Evolutionary conservation across 2,888 invertebrate genomes (phyloP).

Genomic region (Nomada hirtipes): DNA sequence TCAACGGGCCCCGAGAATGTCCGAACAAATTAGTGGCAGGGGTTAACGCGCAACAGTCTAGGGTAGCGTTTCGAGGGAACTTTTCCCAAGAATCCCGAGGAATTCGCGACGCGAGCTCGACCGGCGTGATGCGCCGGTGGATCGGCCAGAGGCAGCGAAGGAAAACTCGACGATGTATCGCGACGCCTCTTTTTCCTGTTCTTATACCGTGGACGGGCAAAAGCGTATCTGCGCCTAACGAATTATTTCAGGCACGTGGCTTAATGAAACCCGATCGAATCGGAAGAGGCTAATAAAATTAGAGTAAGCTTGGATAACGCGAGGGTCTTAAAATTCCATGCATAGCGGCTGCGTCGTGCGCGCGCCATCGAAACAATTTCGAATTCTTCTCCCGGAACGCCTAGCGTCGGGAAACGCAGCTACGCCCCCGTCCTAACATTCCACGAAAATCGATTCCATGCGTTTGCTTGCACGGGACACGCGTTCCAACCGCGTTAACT

Average conservation of each 20-base stretch:
- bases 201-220: constrained; percentile 7
- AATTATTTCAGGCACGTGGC: constrained; percentile 62
- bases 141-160: constrained; percentile 8
- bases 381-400: constrained; percentile 63
- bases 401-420: constrained; percentile 46
- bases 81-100: constrained; percentile 49
- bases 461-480: constrained; percentile 32
- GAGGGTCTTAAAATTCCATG: constrained; percentile 64
- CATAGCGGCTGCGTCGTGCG: constrained; percentile 55
- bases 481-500: constrained; percentile 53
- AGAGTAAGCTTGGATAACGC: constrained; percentile 49
- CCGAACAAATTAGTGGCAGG: constrained; percentile 79
- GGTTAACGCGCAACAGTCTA: constrained; percentile 70
- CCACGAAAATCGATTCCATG: constrained; percentile 63
- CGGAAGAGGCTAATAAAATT: constrained; percentile 58
- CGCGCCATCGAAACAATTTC: constrained; percentile 65
- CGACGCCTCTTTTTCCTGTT: constrained; percentile 28
- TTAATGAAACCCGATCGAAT: constrained; percentile 65
- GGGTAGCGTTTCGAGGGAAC: constrained; percentile 45
- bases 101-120: constrained; percentile 54
- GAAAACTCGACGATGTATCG: not conserved
- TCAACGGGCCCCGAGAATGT: constrained; percentile 72
- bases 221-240: constrained; percentile 13
- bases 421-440: constrained; percentile 49
- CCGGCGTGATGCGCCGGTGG: no score